Evolutionary conservation across 2,797 vertebrate species (phyloP).

Genomic region (Enteromius treurensis): DNA sequence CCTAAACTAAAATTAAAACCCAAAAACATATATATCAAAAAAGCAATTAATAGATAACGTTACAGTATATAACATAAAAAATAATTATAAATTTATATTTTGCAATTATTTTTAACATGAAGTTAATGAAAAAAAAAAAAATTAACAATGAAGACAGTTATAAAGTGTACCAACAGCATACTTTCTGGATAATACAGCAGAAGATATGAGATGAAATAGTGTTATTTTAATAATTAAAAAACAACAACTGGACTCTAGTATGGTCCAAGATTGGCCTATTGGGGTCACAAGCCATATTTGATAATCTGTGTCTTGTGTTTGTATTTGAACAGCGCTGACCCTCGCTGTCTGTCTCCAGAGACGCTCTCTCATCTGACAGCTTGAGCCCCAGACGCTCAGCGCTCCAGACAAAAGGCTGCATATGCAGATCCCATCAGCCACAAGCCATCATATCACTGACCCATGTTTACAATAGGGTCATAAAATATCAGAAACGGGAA

Average conservation of each 20-base stretch:
- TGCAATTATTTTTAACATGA: neutral
- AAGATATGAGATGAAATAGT: neutral
- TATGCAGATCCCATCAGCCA: constrained; percentile 26
- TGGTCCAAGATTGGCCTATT: neutral
- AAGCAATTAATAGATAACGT: neutral
- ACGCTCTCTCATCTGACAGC: constrained; percentile 7
- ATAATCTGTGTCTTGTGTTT: neutral
- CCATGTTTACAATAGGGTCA: constrained; percentile 50
- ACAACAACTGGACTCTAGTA: neutral
- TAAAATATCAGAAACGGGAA: constrained; percentile 59
- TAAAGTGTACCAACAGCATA: neutral
- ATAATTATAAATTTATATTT: neutral
- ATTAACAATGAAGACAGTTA: neutral
- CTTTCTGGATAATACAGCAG: neutral
- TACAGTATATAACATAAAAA: neutral
- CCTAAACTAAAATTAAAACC: neutral
- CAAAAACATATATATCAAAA: no score
- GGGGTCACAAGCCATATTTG: constrained; percentile 3
- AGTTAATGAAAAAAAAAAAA: neutral
- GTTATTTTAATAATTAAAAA: neutral
- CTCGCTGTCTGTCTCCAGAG: neutral
- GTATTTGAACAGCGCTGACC: neutral
- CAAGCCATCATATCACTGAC: constrained; percentile 50
- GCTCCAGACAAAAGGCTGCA: constrained; percentile 9
- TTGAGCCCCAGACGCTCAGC: neutral